These are phyloP conservation scores for Mixornis gularis DNA, from an alignment of 2,113 vertebrate species.

Conservation along the genomic window DNA sequence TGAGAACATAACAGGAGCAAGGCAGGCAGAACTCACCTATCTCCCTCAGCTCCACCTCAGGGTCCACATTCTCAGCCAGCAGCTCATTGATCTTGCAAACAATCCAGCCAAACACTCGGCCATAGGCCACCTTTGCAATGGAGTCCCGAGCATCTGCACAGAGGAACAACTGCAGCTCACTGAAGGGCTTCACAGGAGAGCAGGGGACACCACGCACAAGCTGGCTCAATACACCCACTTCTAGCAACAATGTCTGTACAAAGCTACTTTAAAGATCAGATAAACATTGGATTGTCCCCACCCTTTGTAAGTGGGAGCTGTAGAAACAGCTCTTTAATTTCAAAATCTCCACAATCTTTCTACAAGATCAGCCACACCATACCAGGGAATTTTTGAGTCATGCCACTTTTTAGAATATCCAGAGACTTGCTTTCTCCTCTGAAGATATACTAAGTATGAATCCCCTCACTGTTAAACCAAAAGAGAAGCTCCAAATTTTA, in stretches of 20 bases:
- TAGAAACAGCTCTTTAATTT: neutral
- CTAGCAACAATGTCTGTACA: neutral
- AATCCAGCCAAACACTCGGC: conserved; percentile 76
- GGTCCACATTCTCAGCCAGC: conserved; percentile 60
- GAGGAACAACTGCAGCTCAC: neutral
- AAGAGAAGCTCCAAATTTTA: neutral
- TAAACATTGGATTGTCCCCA: neutral
- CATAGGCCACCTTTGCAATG: conserved; percentile 73
- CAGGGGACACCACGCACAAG: neutral
- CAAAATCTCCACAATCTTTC: neutral
- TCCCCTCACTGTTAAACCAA: neutral
- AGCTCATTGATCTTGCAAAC: conserved; percentile 76
- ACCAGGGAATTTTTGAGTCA: neutral
- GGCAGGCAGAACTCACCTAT: conserved; percentile 65
- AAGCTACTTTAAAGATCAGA: neutral
- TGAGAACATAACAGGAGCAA: neutral
- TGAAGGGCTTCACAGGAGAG: neutral
- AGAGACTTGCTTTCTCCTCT: neutral
- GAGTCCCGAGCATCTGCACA: conserved; percentile 75
- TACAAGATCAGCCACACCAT: neutral
- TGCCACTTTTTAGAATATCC: neutral
- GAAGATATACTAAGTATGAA: neutral
- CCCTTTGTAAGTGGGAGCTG: neutral
- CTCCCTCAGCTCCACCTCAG: conserved; percentile 62
- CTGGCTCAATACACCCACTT: neutral